phyloP scores from a whole-genome alignment of 1,140 invertebrate genomes.

The Orchestia grillus region DNA sequence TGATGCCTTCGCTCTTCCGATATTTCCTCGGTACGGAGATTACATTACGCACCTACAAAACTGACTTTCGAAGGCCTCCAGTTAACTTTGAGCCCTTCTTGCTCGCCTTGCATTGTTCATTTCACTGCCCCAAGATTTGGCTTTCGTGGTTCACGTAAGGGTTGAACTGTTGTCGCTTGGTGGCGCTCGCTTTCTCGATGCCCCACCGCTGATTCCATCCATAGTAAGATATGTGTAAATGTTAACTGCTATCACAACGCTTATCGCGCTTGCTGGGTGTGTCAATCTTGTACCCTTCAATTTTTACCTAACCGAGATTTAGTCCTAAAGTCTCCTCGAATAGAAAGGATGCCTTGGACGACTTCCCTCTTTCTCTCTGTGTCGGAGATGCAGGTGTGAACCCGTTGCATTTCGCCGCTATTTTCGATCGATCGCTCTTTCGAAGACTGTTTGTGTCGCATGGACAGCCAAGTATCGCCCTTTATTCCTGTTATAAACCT shows the following conservation, averaged over 20 bases:
- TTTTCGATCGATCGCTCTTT: background rate
- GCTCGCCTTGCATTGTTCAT: background rate
- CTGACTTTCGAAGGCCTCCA: background rate
- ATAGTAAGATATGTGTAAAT: constrained; percentile 40
- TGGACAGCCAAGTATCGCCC: background rate
- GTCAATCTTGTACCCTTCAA: background rate
- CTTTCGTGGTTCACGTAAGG: constrained; percentile 14
- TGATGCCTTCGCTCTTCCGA: background rate
- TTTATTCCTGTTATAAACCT: constrained; percentile 9
- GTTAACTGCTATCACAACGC: constrained; percentile 33
- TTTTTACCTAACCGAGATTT: background rate
- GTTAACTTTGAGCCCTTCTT: background rate
- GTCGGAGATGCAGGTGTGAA: background rate
- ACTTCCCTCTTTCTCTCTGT: background rate
- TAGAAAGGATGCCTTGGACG: background rate
- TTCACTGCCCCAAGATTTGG: background rate
- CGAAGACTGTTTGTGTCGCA: background rate
- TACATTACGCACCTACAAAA: background rate
- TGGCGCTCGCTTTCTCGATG: background rate
- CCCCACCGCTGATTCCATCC: constrained; percentile 23
- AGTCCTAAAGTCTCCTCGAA: background rate
- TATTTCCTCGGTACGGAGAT: background rate
- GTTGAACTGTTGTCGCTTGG: constrained; percentile 35
- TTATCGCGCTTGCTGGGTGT: constrained; percentile 28
- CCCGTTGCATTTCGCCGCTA: background rate